Base-by-base conservation (phyloP, 2,113 vertebrate species). In the Campylomormyrus numenius region DNA sequence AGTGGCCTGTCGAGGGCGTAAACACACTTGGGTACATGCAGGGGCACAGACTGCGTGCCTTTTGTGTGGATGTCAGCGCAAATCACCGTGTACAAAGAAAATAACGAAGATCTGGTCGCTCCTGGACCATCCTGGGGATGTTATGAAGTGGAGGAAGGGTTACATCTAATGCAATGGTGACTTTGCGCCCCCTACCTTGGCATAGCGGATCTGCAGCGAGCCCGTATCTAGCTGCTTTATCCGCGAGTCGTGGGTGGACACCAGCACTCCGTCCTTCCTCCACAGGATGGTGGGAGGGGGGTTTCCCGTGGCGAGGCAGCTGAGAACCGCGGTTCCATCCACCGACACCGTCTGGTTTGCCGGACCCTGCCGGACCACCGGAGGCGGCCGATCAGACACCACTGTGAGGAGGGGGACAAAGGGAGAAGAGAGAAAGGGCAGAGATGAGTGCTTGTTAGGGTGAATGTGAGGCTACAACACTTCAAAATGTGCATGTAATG, bases 281-380 rank as follows among this genome's bases (percentile, higher is more conserved):
- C 98, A 99, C 92, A 99, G 95, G 93, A 99, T 96, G 62, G 97
- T 99, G 92, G 98, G 98, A 89, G 94, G 93, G 45, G 98, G 96
- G 89, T 95, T 96, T 89, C 98, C 98, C 2, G 96, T 95, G 88
- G 97, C 97, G 94, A 97, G 92, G 85, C 98, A 99, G 93, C 92
- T 97, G 88, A 99, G 95, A 0, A 96, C 93, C 87, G 98, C 96
- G 1, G 98, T 99, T 24, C 98, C 97, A 85, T 99, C 98, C 49
- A 98, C 97, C 9, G 98, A 96, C 46, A 99, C 98, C 0, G 98
- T 99, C 94, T 99, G 98, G 93, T 99, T 99, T 93, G 96, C 95
- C 3, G 98, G 98, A 83, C 98, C 98, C 91, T 99, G 98, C 1
- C 97, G 97, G 93, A 99, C 98, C 86, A 99, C 96, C 0, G 98